Evolutionary conservation across 2,797 vertebrate species (phyloP).

Genomic region (Hypotaenidia okinawae): DNA sequence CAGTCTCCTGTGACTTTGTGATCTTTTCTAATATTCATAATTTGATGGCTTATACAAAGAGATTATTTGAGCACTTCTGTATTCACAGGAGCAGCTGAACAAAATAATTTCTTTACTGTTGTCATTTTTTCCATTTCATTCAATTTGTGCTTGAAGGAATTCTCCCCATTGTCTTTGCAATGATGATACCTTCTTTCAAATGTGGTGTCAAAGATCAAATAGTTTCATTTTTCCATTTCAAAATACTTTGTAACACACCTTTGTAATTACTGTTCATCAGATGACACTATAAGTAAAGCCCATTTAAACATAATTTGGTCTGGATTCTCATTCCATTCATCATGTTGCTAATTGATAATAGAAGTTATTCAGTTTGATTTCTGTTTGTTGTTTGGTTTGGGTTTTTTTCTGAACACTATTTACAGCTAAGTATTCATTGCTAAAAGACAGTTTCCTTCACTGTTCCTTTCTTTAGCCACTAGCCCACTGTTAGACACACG

Average conservation of each 20-base stretch:
- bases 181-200: slow-evolving; percentile 8
- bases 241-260: neutral
- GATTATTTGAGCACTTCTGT: neutral
- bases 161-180: slow-evolving; percentile 20
- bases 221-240: slow-evolving; percentile 14
- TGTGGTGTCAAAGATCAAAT: neutral
- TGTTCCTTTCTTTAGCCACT: neutral
- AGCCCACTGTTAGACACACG: neutral
- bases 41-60: neutral
- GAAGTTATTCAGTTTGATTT: neutral
- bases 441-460: neutral
- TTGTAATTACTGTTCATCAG: neutral
- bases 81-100: neutral
- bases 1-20: neutral
- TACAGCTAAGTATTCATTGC: neutral
- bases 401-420: neutral
- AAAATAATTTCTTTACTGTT: neutral
- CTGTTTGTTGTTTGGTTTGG: too few relatives aligned
- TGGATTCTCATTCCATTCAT: neutral
- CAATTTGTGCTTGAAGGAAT: neutral
- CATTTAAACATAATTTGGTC: neutral
- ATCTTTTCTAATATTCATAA: neutral
- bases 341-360: neutral
- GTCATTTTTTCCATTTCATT: neutral
- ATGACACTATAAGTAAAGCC: neutral